These are phyloP conservation scores for Aleadryas rufinucha DNA, from an alignment of 2,113 vertebrate species.

Conservation along the genomic window DNA sequence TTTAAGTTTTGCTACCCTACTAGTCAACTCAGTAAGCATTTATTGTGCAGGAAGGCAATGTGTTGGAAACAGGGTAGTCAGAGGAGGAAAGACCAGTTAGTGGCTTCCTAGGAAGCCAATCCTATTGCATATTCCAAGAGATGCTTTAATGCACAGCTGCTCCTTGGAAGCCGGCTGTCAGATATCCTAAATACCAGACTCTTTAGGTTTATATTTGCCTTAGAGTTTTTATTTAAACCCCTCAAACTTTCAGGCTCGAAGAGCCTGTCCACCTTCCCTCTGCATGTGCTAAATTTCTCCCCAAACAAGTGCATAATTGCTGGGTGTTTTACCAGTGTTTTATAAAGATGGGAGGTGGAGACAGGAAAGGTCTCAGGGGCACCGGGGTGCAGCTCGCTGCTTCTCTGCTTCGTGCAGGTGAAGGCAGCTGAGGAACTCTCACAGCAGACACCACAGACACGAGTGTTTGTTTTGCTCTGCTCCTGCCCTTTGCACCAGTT, in stretches of 20 bases:
- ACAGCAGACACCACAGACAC: background rate
- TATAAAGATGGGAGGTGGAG: background rate
- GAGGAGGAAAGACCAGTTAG: background rate
- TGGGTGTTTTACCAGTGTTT: background rate
- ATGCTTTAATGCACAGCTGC: background rate
- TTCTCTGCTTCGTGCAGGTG: fast-evolving
- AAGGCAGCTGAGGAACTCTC: background rate
- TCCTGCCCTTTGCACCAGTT: background rate
- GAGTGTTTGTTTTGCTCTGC: fast-evolving
- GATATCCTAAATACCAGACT: fast-evolving
- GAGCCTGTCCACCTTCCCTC: background rate
- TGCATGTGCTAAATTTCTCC: fast-evolving
- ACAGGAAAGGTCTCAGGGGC: too few species aligned
- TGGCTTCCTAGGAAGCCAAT: background rate
- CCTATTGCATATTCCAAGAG: background rate
- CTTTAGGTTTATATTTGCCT: background rate
- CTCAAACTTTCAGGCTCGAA: background rate
- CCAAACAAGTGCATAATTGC: too few species aligned
- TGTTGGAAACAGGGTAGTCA: background rate
- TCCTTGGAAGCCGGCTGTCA: background rate
- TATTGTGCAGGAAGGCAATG: background rate
- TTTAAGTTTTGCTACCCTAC: background rate
- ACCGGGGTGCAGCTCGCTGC: background rate
- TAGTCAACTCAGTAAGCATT: background rate
- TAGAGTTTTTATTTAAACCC: background rate